A percentile compares a stretch with the other conserved stretches of the same genome.
These are phyloP conservation scores for Patella vulgata DNA, from an alignment of 1,140 invertebrate species.

Conservation along the genomic window DNA sequence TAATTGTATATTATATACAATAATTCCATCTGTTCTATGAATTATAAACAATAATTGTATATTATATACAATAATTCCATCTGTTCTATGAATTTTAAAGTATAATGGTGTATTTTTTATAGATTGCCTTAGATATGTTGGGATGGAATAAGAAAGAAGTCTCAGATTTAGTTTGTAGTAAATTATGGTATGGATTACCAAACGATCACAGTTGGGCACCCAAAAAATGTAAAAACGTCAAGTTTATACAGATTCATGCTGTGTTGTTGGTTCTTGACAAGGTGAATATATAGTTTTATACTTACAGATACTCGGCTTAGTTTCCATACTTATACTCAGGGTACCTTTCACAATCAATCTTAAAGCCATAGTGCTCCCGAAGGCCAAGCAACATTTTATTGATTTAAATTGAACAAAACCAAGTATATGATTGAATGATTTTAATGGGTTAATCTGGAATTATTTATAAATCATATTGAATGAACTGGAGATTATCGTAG, in stretches of 20 bases:
- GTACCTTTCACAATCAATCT: slow-evolving; percentile 10
- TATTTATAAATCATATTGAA: too few relatives aligned
- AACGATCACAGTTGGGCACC: slow-evolving; percentile 85
- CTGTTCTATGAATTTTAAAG: too few relatives aligned
- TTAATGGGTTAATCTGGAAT: too few relatives aligned
- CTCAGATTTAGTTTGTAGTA: slow-evolving; percentile 86
- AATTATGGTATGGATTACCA: slow-evolving; percentile 84
- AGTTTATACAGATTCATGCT: slow-evolving; percentile 86
- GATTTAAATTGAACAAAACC: slow-evolving; percentile 34
- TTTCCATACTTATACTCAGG: slow-evolving; percentile 6
- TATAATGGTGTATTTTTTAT: too few relatives aligned
- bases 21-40: too few relatives aligned
- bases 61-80: too few relatives aligned
- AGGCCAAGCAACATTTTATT: neutral
- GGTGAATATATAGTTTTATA: slow-evolving; percentile 51
- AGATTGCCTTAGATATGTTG: slow-evolving; percentile 90
- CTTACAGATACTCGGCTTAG: too few relatives aligned
- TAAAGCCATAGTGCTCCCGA: too few relatives aligned
- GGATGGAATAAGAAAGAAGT: slow-evolving; percentile 91
- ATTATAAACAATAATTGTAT: too few relatives aligned
- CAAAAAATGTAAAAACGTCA: slow-evolving; percentile 82
- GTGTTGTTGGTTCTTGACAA: slow-evolving; percentile 78
- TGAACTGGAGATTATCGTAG: too few relatives aligned
- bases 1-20: too few relatives aligned
- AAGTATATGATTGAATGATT: too few relatives aligned